These are phyloP conservation scores for Hoplodrina blanda DNA, from an alignment of 2,888 invertebrate species.

Conservation along the genomic window DNA sequence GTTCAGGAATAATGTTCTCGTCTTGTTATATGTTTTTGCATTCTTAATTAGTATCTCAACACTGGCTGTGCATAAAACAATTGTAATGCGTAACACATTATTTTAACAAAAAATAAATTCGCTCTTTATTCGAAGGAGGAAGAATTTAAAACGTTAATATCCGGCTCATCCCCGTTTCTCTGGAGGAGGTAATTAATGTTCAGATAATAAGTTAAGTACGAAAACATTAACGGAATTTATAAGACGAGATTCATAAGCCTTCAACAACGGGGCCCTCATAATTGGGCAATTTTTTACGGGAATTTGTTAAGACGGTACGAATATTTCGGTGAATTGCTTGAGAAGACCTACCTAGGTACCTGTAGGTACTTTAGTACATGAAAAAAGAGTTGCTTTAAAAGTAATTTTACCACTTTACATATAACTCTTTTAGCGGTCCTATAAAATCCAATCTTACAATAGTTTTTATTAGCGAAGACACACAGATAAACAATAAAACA, in stretches of 20 bases:
- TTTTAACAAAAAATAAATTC: conserved; percentile 25
- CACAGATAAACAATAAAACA: too few species aligned
- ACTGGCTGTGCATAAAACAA: not conserved
- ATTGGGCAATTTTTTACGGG: conserved; percentile 68
- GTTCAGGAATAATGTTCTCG: too few species aligned
- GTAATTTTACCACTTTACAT: not conserved
- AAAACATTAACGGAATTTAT: conserved; percentile 70
- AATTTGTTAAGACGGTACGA: conserved; percentile 50
- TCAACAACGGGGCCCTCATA: conserved; percentile 62
- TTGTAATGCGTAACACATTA: conserved; percentile 16
- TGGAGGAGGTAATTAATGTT: conserved; percentile 68
- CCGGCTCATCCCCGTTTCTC: conserved; percentile 59
- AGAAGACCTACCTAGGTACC: conserved; percentile 2
- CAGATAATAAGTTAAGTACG: conserved; percentile 72
- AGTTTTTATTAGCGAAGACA: too few species aligned
- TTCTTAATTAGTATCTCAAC: not conserved
- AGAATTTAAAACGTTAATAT: conserved; percentile 62
- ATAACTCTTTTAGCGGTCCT: too few species aligned
- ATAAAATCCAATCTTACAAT: too few species aligned
- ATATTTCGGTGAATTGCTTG: conserved; percentile 40
- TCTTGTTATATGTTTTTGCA: too few species aligned
- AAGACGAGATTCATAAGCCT: conserved; percentile 69
- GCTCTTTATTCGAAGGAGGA: conserved; percentile 37
- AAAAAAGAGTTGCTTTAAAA: not conserved
- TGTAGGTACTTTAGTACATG: not conserved